A percentile compares a stretch with the other conserved stretches of the same genome.
Conservation (phyloP, 2,113 vertebrate species). For the Trogon melanurus region DNA sequence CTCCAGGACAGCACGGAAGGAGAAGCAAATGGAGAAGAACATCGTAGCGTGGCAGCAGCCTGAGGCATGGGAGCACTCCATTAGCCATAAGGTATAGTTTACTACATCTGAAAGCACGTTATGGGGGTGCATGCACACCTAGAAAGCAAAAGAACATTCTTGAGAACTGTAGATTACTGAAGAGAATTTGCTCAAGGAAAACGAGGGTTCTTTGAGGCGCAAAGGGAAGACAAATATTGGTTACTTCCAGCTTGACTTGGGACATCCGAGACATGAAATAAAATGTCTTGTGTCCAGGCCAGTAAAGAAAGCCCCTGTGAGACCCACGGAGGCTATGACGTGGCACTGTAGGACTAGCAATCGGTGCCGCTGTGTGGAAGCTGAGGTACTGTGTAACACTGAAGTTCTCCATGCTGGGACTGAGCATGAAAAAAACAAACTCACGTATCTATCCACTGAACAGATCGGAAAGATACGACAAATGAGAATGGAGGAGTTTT, state of each 20-base stretch:
- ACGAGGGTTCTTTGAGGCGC: background rate
- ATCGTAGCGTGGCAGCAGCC: constrained; percentile 99
- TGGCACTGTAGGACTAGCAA: background rate
- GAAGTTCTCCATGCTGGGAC: background rate
- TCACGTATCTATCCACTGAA: background rate
- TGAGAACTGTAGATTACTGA: background rate
- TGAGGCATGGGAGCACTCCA: constrained; percentile 98
- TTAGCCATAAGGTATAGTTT: constrained; percentile 95
- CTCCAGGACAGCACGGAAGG: constrained; percentile 95
- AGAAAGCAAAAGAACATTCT: constrained; percentile 28
- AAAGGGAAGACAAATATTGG: background rate
- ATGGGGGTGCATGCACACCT: constrained; percentile 97
- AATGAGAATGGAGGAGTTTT: background rate
- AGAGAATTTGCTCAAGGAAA: background rate
- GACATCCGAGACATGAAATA: background rate
- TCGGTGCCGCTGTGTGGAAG: background rate
- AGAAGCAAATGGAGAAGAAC: constrained; percentile 99
- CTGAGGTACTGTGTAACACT: background rate
- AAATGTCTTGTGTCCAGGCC: background rate
- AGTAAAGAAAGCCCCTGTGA: background rate
- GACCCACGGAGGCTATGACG: background rate
- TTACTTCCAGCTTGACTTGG: background rate
- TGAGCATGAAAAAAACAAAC: background rate
- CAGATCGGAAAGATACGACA: background rate
- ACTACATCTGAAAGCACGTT: constrained; percentile 94